Base-by-base conservation (phyloP, 2,113 vertebrate species). In the Pitta sordida region DNA sequence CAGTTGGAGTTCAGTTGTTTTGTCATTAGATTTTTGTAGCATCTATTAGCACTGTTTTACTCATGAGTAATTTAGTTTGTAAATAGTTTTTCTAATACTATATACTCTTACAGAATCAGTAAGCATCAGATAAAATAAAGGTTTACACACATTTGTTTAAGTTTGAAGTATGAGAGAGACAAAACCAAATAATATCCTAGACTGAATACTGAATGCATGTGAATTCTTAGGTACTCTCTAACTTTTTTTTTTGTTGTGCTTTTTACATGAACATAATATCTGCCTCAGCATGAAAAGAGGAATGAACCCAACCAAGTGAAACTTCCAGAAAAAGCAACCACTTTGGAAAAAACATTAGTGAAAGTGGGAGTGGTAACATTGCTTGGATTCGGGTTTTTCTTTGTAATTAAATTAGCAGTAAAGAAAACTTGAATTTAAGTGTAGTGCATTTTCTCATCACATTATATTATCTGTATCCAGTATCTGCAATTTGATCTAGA, bases 331-430 rank as follows among this genome's bases (percentile, higher is more conserved):
- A 95, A 97, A 96, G 77, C 85, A 43, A 52, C 83, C 74, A 90
- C 71, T 34, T 88, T 94, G 97, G 96, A 91, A 75, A 97, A 94
- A 78, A 87, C 63, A 91, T 52, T 94, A 89, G 74, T 98, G 39
- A 97, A 96, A 94, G 86, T 93, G 22, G 96, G 97, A 22, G 90
- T 82, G 9, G 36, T 98, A 82, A 94, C 97, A 46, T 22, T 97
- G 22, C 90, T 99, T 13, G 98, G 98, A 81, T 97, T 97, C 82
- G 92, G 93, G 21, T 76, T 98, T 91, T 77, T 98, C 56, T 78
- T 98, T 83, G 75, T 95, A 93, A 94, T 91, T 68, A 98, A 97
- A 91, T 86, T 97, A 95, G 91, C 82, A 92, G 86, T 91, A 32
- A 97, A 96, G 83, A 97, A 91, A 84, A 94, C 94, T 29, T 64